Evolutionary conservation across 2,797 vertebrate species (phyloP).

Genomic region (Sebastes paucispinis): DNA sequence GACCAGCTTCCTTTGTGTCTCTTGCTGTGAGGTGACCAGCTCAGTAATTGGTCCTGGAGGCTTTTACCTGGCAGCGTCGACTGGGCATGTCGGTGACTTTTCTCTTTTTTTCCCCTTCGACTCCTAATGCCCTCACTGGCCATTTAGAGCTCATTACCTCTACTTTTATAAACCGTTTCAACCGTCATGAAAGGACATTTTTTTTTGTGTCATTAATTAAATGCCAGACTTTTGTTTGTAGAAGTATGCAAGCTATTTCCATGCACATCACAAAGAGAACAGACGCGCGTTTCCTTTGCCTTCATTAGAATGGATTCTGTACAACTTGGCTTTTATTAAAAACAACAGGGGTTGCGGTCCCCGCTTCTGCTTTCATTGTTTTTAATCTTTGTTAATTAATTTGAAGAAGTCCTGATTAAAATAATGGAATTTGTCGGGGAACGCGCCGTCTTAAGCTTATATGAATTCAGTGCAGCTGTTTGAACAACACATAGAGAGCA

Average conservation of each 20-base stretch:
- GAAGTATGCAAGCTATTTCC: constrained; percentile 50
- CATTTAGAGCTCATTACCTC: constrained; percentile 67
- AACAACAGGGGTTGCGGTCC: constrained; percentile 63
- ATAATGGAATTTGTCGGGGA: constrained; percentile 54
- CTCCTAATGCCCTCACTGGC: constrained; percentile 26
- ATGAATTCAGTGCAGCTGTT: constrained; percentile 44
- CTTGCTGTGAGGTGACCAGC: constrained; percentile 32
- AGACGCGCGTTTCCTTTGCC: constrained; percentile 46
- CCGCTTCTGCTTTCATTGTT: constrained; percentile 52
- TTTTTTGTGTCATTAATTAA: constrained; percentile 61
- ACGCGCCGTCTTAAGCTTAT: constrained; percentile 46
- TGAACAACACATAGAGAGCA: constrained; percentile 26
- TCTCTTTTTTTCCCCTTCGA: neutral
- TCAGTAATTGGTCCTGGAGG: constrained; percentile 73
- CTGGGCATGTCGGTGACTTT: constrained; percentile 35
- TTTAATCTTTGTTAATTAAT: constrained; percentile 77
- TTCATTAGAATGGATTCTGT: constrained; percentile 64
- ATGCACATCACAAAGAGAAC: constrained; percentile 71
- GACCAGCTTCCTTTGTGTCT: constrained; percentile 21
- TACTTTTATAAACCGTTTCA: constrained; percentile 39
- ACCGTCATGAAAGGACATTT: constrained; percentile 41
- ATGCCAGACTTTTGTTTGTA: constrained; percentile 52
- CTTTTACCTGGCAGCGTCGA: constrained; percentile 60
- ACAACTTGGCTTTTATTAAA: constrained; percentile 69
- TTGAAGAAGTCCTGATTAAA: constrained; percentile 64